Percentiles rank a stretch among this genome's conserved stretches.
These are phyloP conservation scores for Pristionchus maxplancki DNA, from an alignment of 2,888 invertebrate species.

Conservation along the genomic window DNA sequence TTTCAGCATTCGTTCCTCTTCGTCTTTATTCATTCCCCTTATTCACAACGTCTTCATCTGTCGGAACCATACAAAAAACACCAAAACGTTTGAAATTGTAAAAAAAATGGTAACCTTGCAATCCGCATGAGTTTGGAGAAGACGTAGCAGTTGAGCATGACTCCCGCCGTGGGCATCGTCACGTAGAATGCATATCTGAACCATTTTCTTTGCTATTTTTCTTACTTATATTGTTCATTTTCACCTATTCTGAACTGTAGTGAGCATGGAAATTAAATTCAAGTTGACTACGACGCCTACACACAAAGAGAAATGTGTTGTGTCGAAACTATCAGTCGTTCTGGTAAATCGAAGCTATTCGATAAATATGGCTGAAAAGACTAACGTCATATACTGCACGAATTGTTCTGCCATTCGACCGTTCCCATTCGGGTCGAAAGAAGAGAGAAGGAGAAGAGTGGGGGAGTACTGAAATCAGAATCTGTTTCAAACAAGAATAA, in stretches of 20 bases:
- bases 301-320: not conserved
- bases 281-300: not conserved
- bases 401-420: conserved; percentile 39
- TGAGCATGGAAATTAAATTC: not conserved
- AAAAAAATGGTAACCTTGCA: conserved; percentile 62
- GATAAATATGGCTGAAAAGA: too few relatives aligned
- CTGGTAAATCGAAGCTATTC: not conserved
- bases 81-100: not conserved
- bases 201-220: not conserved
- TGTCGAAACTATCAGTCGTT: not conserved
- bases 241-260: not conserved
- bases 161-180: conserved; percentile 69
- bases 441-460: not conserved
- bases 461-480: not conserved
- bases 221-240: not conserved
- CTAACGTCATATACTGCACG: conserved; percentile 25
- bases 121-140: conserved; percentile 65
- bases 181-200: conserved; percentile 64
- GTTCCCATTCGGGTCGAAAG: not conserved
- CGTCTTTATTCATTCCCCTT: not conserved
- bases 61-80: too few relatives aligned
- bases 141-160: conserved; percentile 71
- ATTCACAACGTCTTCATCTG: too few relatives aligned
- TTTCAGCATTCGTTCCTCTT: not conserved
- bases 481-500: too few relatives aligned